Conservation (phyloP, 2,113 vertebrate species). For the Acanthisitta chloris region DNA sequence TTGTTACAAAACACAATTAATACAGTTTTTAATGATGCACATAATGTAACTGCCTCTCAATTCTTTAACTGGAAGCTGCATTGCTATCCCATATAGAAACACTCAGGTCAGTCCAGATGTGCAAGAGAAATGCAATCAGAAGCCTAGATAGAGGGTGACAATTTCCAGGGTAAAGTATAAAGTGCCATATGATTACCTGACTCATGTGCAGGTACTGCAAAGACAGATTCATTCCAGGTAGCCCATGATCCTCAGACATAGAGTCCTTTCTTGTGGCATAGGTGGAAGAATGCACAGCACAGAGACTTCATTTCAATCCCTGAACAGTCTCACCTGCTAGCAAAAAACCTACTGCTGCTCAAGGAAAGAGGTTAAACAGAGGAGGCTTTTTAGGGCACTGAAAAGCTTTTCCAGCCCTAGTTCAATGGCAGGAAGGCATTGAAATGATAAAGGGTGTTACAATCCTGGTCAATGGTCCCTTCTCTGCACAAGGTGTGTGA, state of each 20-base stretch:
- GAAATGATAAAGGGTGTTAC: background rate
- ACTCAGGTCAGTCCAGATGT: background rate
- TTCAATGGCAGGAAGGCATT: background rate
- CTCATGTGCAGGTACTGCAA: background rate
- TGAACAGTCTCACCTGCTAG: background rate
- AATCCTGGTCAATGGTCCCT: background rate
- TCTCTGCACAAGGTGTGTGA: background rate
- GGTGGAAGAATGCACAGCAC: background rate
- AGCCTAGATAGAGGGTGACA: slow-evolving; percentile 26
- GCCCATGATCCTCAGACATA: background rate
- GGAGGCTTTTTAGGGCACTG: background rate
- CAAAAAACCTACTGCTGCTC: background rate
- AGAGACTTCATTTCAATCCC: background rate
- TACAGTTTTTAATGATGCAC: background rate
- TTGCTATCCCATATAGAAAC: background rate
- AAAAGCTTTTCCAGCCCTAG: background rate
- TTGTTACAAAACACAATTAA: background rate
- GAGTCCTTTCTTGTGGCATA: background rate
- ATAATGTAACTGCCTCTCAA: background rate
- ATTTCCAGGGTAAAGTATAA: background rate
- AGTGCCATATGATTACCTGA: background rate
- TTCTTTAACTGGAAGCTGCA: background rate
- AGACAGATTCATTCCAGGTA: background rate
- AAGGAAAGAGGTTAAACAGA: background rate
- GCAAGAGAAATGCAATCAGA: background rate